Evolutionary conservation across 2,113 vertebrate genomes (phyloP).

Genomic region (Sturnira hondurensis): DNA sequence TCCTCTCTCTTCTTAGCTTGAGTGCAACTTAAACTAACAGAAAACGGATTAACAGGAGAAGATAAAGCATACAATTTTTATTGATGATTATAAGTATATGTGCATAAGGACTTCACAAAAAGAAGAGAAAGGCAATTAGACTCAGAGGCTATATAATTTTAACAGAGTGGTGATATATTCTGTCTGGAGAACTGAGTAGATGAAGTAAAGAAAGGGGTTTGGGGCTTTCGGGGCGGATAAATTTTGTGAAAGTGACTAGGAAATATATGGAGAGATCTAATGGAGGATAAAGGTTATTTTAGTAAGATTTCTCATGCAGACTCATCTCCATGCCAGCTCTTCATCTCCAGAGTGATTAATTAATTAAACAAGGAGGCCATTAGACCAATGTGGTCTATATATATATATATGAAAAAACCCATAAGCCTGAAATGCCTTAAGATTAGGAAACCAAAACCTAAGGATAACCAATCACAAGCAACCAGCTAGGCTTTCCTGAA

Average conservation of each 20-base stretch:
- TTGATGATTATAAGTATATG: background rate
- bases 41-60: background rate
- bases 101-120: background rate
- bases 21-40: background rate
- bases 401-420: background rate
- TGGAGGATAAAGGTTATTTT: background rate
- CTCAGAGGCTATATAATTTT: background rate
- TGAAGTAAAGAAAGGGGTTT: background rate
- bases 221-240: background rate
- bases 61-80: background rate
- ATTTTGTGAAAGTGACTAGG: background rate
- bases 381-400: background rate
- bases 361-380: background rate
- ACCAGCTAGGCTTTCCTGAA: too few relatives aligned
- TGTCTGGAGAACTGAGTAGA: background rate
- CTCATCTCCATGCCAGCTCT: background rate
- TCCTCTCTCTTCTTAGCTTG: background rate
- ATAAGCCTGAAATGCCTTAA: background rate
- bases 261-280: background rate
- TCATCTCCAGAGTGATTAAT: background rate
- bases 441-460: background rate
- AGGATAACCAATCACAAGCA: background rate
- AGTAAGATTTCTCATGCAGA: background rate
- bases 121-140: background rate
- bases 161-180: background rate